Evolutionary conservation across 2,797 vertebrate species (phyloP).

Genomic region (Xiphophorus birchmanni): DNA sequence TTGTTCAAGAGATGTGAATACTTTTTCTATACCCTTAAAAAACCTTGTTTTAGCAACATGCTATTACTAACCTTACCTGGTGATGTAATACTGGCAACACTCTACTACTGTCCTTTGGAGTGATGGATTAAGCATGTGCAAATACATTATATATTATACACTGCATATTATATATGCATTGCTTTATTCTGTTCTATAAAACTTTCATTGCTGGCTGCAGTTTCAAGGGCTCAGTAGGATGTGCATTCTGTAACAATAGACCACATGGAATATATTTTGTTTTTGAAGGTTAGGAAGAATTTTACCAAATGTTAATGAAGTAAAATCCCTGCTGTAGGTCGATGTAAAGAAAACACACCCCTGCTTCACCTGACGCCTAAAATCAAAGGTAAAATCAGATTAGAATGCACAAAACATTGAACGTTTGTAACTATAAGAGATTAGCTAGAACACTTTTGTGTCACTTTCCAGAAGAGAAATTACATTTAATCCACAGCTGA

Average conservation of each 20-base stretch:
- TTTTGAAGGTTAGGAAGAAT: not conserved
- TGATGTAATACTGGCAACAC: not conserved
- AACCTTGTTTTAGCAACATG: not conserved
- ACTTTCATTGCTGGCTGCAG: not conserved
- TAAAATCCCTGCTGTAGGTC: not conserved
- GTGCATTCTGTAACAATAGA: not conserved
- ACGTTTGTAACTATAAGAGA: not conserved
- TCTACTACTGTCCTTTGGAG: not conserved
- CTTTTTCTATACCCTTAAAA: not conserved
- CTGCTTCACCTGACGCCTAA: not conserved
- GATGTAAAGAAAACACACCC: not conserved
- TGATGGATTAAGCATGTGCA: not conserved
- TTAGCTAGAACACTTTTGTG: constrained; percentile 7
- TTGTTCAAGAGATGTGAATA: not conserved
- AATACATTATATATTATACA: not conserved
- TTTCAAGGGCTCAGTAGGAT: not conserved
- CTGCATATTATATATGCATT: not conserved
- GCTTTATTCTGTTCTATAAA: not conserved
- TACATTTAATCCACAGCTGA: constrained; percentile 33
- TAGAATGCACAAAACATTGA: not conserved
- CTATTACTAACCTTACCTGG: not conserved
- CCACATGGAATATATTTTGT: not conserved
- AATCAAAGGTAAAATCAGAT: not conserved
- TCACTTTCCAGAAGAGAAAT: constrained; percentile 11
- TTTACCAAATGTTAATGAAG: not conserved